Conservation (phyloP, 2,113 vertebrate genomes). For the Odobenus rosmarus region DNA sequence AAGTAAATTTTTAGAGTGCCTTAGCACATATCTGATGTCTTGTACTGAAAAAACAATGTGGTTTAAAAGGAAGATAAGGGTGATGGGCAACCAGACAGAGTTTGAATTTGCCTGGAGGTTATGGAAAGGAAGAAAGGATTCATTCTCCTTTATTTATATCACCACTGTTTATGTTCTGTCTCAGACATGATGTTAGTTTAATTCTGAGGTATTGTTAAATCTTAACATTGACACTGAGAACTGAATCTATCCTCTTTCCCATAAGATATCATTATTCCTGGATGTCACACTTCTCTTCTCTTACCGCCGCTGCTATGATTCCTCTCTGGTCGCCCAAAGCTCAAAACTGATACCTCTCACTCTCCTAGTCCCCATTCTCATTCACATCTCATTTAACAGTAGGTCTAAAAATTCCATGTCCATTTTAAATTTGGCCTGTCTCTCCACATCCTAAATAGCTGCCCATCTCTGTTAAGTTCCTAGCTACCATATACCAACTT, state of each 20-base stretch:
- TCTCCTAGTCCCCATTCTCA: neutral
- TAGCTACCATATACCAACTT: neutral
- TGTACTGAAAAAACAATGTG: neutral
- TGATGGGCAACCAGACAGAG: neutral
- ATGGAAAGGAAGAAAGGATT: neutral
- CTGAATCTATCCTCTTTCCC: neutral
- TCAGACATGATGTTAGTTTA: neutral
- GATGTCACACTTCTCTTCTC: rapidly evolving
- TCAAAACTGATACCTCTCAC: neutral
- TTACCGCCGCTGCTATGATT: neutral
- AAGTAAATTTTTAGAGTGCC: neutral
- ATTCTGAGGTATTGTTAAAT: neutral
- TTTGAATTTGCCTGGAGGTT: slow-evolving; percentile 11
- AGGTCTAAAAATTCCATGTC: neutral
- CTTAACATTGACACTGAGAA: neutral
- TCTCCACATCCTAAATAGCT: neutral
- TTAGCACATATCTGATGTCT: neutral
- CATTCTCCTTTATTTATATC: neutral
- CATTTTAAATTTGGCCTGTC: neutral
- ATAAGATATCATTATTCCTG: neutral
- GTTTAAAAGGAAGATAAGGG: neutral
- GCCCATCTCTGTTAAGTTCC: neutral
- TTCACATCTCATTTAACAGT: neutral
- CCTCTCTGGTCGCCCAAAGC: neutral
- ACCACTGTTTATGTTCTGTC: neutral